phyloP scores from a whole-genome alignment of 1,140 invertebrate species.

The Samia ricini region DNA sequence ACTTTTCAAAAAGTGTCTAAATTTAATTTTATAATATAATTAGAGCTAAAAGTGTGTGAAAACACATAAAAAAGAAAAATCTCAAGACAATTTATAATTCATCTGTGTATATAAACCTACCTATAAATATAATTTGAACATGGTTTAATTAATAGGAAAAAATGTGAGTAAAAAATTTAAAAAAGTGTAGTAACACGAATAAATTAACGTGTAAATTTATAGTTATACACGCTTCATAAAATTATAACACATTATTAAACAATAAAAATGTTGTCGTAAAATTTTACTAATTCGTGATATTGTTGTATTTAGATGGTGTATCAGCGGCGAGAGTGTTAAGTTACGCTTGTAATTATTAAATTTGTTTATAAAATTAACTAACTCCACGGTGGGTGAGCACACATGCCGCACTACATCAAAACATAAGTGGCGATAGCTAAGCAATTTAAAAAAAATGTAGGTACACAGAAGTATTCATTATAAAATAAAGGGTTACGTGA shows the following conservation, averaged over 20 bases:
- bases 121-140: not conserved
- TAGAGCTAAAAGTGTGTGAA: too few relatives aligned
- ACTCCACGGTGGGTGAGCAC: conserved; percentile 50
- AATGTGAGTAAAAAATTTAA: not conserved
- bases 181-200: not conserved
- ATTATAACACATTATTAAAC: conserved; percentile 43
- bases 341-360: conserved; percentile 55
- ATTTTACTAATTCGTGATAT: conserved; percentile 66
- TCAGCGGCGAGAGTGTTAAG: conserved; percentile 41
- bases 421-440: not conserved
- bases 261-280: conserved; percentile 38
- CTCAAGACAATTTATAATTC: too few relatives aligned
- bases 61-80: too few relatives aligned
- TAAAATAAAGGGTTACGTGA: not conserved
- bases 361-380: conserved; percentile 62
- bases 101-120: too few relatives aligned
- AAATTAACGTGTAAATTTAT: not conserved
- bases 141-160: not conserved
- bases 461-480: not conserved
- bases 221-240: not conserved
- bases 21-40: too few relatives aligned
- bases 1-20: too few relatives aligned
- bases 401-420: not conserved
- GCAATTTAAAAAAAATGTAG: conserved; percentile 3
- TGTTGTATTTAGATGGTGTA: conserved; percentile 68